Evolutionary conservation across 1,140 invertebrate genomes (phyloP), one percentile per base, ranked within the genome.

Genomic region (Antheraea pernyi): DNA sequence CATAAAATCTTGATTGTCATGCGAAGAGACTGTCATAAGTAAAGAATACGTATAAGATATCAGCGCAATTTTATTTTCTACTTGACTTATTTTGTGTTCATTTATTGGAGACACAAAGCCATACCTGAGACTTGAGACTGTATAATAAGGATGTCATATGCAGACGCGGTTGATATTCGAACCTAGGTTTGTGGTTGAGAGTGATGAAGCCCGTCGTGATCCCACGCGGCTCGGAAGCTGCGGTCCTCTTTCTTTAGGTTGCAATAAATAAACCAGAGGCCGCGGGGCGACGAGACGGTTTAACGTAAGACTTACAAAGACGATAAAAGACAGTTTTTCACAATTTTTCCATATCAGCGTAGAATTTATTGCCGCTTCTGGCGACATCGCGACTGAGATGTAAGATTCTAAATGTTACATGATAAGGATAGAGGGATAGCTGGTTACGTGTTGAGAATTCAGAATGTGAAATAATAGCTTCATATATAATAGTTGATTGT

Each of bases 81-180:
- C 2, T 42, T 42, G 39, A 42, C 0, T 42, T 42, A 11, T 42
- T 42, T 42, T 10, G 39, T 42, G 7, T 42, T 42, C 11, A 42
- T 42, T 42, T 10, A 42, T 42, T 2, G 39, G 7, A 42, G 11
- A 42, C 2, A 3, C 22, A 30, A 11, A 42, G 11, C 39, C 39
- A 53, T n/a, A 16, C 13, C 3, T 7, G 46, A 48, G 46, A 48
- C 46, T 53, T 53, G 46, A 53, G 46, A 53, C 46, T 13, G 1
- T 36, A 58, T 19, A 81, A 81, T 83, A 84, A 78, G 79, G 68
- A 68, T 82, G 78, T 76, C 83, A 83, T 86, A 85, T 78, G 70
- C 75, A 78, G 78, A 84, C 77, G 86, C 73, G 87, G 87, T 89
- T 89, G 89, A 88, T 83, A 91, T 83, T 75, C 70, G 86, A 91